Evolutionary conservation across 2,888 invertebrate species (phyloP), one percentile per base, ranked within the genome.

Genomic region (Lasioglossum morio): DNA sequence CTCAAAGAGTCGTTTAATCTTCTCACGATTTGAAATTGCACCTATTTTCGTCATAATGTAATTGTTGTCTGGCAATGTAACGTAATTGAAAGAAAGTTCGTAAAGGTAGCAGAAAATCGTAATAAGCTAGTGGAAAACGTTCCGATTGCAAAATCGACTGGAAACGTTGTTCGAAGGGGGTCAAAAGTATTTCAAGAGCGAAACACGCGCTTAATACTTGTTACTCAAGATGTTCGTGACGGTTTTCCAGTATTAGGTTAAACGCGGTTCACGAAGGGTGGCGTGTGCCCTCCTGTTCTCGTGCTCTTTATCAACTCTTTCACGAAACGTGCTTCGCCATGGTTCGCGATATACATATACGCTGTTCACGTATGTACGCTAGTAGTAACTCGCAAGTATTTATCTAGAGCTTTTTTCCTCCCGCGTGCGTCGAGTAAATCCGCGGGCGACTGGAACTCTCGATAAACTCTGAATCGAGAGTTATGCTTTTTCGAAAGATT

Each of bases 261-360:
- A 88, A 88, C 77, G 84, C 87, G 80, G 86, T 91, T 87, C 91
- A 88, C 85, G 90, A 90, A 89, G 77, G 88, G 78, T 91, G 83
- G 91, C 91, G 91, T 91, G 91, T 85, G 77, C 84, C 72, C 46
- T 60, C 57, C 60, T 75, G 63, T 57, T 91, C 88, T 87, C 91
- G 91, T 91, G 91, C 87, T 77, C 84, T 90, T 91, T 91, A 91
- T 91, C 91, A 83, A 80, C 81, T 83, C 53, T 83, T 86, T 89
- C 82, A 75, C 81, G 84, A 91, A 91, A 89, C 81, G 86, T 86
- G 85, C 84, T 78, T 81, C 81, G 81, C 70, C 81, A 86, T 72
- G 75, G 81, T 63, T 69, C 77, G 74, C 82, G 81, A 87, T 87
- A 84, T 30, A 53, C 53, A 16, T 63, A 30, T 16, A 14, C 60